Evolutionary conservation across 2,113 vertebrate species (phyloP).

Genomic region (Sakesphorus luctuosus): DNA sequence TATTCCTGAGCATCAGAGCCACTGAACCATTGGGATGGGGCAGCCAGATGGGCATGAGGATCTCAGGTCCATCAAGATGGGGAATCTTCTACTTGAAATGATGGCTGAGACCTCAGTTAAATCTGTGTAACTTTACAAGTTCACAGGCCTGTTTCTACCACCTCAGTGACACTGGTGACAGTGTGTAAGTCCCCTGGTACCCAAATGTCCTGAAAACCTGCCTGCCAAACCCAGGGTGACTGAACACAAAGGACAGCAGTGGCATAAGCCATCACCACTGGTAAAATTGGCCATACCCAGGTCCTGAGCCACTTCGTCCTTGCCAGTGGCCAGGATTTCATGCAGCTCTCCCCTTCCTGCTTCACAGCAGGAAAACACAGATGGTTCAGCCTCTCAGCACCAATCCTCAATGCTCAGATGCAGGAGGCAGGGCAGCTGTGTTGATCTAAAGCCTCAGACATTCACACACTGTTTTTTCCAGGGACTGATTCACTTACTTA

Average conservation of each 20-base stretch:
- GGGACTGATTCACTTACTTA: background rate
- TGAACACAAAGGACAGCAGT: background rate
- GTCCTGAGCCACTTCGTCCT: background rate
- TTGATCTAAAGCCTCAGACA: background rate
- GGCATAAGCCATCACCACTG: background rate
- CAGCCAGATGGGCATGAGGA: background rate
- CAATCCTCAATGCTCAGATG: background rate
- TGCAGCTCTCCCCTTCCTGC: background rate
- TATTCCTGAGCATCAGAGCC: background rate
- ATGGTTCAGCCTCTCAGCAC: constrained; percentile 1
- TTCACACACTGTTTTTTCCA: background rate
- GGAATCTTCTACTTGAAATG: background rate
- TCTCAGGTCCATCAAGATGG: background rate
- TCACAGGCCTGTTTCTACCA: background rate
- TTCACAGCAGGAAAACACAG: background rate
- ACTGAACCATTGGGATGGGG: background rate
- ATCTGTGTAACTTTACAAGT: fast-evolving
- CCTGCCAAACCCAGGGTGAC: background rate
- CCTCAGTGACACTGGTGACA: background rate
- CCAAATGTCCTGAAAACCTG: background rate
- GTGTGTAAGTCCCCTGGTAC: background rate
- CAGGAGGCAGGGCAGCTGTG: constrained; percentile 5
- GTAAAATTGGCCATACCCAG: background rate
- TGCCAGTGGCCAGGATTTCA: background rate
- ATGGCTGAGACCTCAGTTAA: background rate